Conservation (phyloP, 2,113 vertebrate genomes). For the Danio rerio region GRCz12tu NC_133181.1:60282501-60283000, state of each 20-base stretch:
- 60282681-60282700: too few relatives aligned
- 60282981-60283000: not conserved
- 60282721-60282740: not conserved
- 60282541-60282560: too few relatives aligned
- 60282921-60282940: not conserved
- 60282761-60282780: too few relatives aligned
- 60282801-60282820: not conserved
- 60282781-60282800: too few relatives aligned
- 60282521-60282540: not conserved
- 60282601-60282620: too few relatives aligned
- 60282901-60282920: not conserved
- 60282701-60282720: not conserved
- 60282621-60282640: too few relatives aligned
- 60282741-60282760: too few relatives aligned
- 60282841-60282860: not conserved
- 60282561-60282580: too few relatives aligned
- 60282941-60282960: not conserved
- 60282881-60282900: not conserved
- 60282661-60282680: too few relatives aligned
- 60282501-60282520: not conserved
- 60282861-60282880: too few relatives aligned
- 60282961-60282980: slow-evolving; percentile 9
- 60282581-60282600: too few relatives aligned
- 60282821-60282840: not conserved
- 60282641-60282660: too few relatives aligned